Percentiles rank a stretch among this genome's conserved stretches.
phyloP scores from a whole-genome alignment of 2,113 vertebrate genomes.

The Isichthys henryi region DNA sequence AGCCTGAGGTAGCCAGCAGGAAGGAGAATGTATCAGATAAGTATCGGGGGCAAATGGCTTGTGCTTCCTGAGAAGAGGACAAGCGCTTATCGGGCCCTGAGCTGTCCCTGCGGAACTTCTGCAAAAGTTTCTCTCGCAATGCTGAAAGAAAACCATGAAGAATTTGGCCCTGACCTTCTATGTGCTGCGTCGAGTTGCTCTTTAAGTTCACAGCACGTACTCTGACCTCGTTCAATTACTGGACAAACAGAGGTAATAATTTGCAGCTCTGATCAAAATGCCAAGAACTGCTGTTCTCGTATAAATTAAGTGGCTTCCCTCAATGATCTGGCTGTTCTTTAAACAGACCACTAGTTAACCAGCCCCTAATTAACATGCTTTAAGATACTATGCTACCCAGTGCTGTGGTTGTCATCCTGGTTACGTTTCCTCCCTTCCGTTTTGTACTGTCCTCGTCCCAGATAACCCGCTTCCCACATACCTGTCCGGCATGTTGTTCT shows the following conservation, averaged over 20 bases:
- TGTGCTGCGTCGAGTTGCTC: neutral
- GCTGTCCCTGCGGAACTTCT: neutral
- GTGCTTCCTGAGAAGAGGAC: neutral
- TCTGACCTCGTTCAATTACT: neutral
- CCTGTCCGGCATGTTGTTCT: neutral
- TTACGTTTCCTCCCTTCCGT: neutral
- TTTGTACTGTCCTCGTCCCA: neutral
- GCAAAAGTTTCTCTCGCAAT: neutral
- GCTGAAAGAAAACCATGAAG: neutral
- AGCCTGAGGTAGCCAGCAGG: neutral
- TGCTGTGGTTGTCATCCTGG: neutral
- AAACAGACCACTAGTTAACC: neutral
- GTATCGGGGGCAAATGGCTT: neutral
- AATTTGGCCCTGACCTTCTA: neutral
- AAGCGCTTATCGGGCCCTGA: neutral
- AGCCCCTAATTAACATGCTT: neutral
- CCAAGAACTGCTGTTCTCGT: neutral
- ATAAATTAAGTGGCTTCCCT: neutral
- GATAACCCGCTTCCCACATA: neutral
- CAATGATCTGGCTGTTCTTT: neutral
- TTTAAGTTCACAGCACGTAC: neutral
- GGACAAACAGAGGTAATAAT: neutral
- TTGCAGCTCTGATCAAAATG: neutral
- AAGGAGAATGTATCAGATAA: conserved; percentile 4
- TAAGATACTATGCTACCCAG: neutral